Percentiles rank a stretch among this genome's conserved stretches.
Evolutionary conservation across 2,113 vertebrate species (phyloP).

Genomic region (Cinclus mexicanus): DNA sequence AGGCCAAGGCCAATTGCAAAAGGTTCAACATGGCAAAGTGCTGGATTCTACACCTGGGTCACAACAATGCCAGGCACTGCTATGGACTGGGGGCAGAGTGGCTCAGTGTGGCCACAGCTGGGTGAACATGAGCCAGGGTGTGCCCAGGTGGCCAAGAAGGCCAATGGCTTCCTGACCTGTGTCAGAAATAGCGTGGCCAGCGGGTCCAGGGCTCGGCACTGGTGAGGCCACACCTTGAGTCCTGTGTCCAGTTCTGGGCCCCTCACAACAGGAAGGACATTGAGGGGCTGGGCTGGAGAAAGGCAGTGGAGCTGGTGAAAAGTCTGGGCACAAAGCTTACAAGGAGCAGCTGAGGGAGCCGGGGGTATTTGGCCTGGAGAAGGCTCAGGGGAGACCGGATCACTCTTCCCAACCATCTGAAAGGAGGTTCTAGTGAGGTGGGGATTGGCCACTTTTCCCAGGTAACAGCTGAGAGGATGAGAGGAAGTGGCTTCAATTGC

Average conservation of each 20-base stretch:
- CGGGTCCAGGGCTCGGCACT: accelerated
- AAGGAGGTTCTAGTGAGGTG: neutral
- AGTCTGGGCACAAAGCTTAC: neutral
- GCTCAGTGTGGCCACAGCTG: neutral
- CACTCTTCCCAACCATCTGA: neutral
- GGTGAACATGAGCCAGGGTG: neutral
- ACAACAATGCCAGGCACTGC: neutral
- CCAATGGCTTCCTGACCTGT: neutral
- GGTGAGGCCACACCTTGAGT: neutral
- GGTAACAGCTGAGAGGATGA: neutral
- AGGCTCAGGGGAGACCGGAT: neutral
- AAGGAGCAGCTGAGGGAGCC: neutral
- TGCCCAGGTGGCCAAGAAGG: neutral
- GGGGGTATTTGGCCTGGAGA: neutral
- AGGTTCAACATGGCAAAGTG: neutral
- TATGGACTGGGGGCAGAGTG: neutral
- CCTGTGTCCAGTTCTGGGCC: neutral
- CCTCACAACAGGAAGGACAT: neutral
- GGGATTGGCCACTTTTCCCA: neutral
- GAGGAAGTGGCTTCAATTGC: neutral
- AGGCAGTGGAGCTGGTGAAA: accelerated
- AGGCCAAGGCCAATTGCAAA: neutral
- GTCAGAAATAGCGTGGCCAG: neutral
- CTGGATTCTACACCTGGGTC: neutral
- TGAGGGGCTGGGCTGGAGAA: neutral